Conservation (phyloP, 2,888 invertebrate genomes). For the Caenorhabditis sinica region DNA sequence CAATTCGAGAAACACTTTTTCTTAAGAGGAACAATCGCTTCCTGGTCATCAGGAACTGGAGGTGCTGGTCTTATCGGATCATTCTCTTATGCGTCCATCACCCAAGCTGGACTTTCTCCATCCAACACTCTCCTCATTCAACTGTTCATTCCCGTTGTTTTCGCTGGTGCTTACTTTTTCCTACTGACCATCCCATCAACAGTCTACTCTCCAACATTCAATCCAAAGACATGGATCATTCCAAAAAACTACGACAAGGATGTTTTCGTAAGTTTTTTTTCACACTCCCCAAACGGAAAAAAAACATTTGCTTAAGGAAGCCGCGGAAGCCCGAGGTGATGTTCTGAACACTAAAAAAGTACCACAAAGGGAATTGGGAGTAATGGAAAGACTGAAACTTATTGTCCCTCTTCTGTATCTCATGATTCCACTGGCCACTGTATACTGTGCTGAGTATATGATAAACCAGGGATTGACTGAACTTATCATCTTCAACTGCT, state of each 20-base stretch:
- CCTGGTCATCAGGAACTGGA: constrained; percentile 91
- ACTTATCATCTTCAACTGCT: constrained; percentile 79
- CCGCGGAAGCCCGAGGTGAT: constrained; percentile 40
- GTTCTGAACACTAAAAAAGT: constrained; percentile 51
- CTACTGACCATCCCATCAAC: constrained; percentile 66
- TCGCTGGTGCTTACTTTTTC: constrained; percentile 86
- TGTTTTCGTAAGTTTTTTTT: constrained; percentile 35
- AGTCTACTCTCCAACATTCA: constrained; percentile 66
- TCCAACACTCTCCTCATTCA: constrained; percentile 87
- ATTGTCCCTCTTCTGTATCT: constrained; percentile 87
- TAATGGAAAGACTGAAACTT: constrained; percentile 34
- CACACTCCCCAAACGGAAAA: neutral
- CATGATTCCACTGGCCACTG: constrained; percentile 89
- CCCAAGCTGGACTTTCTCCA: constrained; percentile 83
- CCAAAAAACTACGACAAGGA: constrained; percentile 66
- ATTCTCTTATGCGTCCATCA: constrained; percentile 86
- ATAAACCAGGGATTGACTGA: constrained; percentile 81
- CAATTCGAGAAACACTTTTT: neutral
- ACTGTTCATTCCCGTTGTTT: constrained; percentile 88
- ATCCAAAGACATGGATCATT: constrained; percentile 78
- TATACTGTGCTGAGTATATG: constrained; percentile 90
- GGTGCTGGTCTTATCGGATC: constrained; percentile 90
- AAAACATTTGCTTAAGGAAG: constrained; percentile 36
- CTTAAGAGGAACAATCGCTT: constrained; percentile 88
- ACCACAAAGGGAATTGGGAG: constrained; percentile 51